Conservation (phyloP, 2,113 vertebrate species). For the Sterna hirundo region DNA sequence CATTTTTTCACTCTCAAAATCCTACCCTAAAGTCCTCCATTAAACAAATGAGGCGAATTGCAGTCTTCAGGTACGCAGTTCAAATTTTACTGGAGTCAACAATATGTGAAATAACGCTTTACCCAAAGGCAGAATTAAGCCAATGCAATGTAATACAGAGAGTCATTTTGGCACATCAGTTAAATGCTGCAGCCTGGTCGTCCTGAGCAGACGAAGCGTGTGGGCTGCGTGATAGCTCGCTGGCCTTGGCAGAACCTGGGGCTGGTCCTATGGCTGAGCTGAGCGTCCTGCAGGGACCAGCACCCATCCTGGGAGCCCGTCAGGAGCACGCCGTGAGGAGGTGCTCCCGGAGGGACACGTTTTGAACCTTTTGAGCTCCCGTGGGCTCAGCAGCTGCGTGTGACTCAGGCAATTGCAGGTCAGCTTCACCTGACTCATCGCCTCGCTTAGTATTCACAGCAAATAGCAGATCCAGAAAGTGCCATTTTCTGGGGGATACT, state of each 20-base stretch:
- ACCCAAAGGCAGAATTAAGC: neutral
- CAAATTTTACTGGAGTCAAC: constrained; percentile 4
- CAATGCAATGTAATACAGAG: neutral
- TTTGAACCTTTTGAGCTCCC: neutral
- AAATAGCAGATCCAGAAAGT: neutral
- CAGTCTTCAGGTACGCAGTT: neutral
- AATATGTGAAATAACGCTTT: neutral
- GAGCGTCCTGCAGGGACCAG: neutral
- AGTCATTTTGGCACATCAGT: neutral
- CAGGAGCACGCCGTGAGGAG: neutral
- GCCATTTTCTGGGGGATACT: neutral
- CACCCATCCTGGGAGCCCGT: neutral
- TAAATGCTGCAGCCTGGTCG: neutral
- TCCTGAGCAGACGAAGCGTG: neutral
- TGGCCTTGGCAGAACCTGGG: neutral
- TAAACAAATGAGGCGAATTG: neutral
- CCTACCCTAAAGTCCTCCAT: neutral
- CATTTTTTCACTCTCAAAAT: constrained; percentile 21
- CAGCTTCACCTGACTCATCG: neutral
- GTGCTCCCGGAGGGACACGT: rapidly evolving
- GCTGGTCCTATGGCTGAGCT: neutral
- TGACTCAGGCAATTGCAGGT: neutral
- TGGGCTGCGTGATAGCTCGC: neutral
- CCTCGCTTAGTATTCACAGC: neutral
- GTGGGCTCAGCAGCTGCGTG: neutral